Base-by-base conservation (phyloP, 2,888 invertebrate species). In the Bellardia bayeri region DNA sequence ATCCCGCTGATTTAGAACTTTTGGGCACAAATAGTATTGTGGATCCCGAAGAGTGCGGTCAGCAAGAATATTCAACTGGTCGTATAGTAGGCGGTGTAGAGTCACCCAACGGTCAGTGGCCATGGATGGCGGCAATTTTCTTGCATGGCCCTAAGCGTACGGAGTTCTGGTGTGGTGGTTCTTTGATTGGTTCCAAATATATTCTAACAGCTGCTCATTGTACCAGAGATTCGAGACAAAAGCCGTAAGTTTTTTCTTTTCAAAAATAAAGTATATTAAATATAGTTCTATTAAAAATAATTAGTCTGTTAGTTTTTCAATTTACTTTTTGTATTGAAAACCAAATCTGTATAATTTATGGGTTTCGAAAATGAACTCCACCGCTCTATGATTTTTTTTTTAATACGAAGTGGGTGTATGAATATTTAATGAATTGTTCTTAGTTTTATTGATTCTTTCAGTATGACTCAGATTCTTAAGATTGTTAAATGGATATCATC, bases 101-200 rank as follows among this genome's bases (percentile, higher is more conserved):
- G 92, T 95, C 98, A 0, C 94, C 96, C 37, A 96, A 97, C 0
- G 98, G 98, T 0, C 96, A 97, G 76, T 98, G 98, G 98, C 98
- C 99, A 0, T 99, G 98, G 98, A 97, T 99, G 97, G 98, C 97
- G 0, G 98, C 98, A 1, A 98, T 98, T 90, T 98, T 97, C 93
- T 94, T 98, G 68, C 97, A 98, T 91, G 98, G 98, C 9, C 96
- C 96, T 54, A 96, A 96, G 90, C 95, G 97, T 40, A 96, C 97
- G 0, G 98, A 98, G 93, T 98, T 98, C 94, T 98, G 98, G 98
- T 98, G 98, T 91, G 98, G 98, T 0, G 98, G 98, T 0, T 97
- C 98, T 0, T 94, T 98, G 64, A 96, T 98, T 69, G 96, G 96
- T n/a, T 94, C 96, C 54, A 95, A 95, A 72, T 97, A 98, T 91